Conservation (phyloP, 2,797 vertebrate genomes). For the Valencia hispanica region DNA sequence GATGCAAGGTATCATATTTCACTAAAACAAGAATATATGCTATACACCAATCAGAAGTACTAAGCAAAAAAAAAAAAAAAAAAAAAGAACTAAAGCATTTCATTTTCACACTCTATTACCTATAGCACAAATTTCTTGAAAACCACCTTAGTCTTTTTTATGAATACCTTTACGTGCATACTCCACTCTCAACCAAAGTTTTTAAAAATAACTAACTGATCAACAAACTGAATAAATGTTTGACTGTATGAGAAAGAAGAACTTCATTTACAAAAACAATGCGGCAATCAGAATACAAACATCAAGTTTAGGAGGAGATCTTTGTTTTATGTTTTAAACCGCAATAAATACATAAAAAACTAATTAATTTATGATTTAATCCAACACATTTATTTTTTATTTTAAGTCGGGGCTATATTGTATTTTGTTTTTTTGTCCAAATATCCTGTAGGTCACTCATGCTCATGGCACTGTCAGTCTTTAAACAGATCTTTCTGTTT, state of each 20-base stretch:
- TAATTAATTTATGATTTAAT: slow-evolving; percentile 62
- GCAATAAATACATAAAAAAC: slow-evolving; percentile 56
- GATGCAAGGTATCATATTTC: neutral
- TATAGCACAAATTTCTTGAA: slow-evolving; percentile 48
- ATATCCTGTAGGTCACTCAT: slow-evolving; percentile 64
- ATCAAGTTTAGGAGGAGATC: slow-evolving; percentile 28
- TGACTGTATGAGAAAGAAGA: slow-evolving; percentile 24
- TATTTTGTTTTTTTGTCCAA: slow-evolving; percentile 66
- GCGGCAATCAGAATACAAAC: neutral
- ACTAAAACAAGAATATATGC: neutral
- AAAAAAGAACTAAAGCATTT: slow-evolving; percentile 31
- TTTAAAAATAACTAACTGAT: slow-evolving; percentile 18
- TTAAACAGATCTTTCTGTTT: slow-evolving; percentile 81
- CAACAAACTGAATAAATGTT: slow-evolving; percentile 18
- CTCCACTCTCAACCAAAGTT: slow-evolving; percentile 13
- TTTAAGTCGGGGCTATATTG: slow-evolving; percentile 62
- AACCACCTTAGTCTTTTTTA: slow-evolving; percentile 28
- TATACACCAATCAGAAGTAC: slow-evolving; percentile 9
- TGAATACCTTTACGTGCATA: slow-evolving; percentile 24
- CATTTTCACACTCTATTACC: slow-evolving; percentile 50
- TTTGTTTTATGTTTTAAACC: slow-evolving; percentile 34
- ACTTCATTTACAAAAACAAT: slow-evolving; percentile 9
- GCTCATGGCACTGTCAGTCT: slow-evolving; percentile 76
- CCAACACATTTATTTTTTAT: slow-evolving; percentile 48
- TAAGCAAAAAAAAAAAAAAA: slow-evolving; percentile 36